Conservation (phyloP, 2,113 vertebrate species). For the Seriola dumerili region DNA sequence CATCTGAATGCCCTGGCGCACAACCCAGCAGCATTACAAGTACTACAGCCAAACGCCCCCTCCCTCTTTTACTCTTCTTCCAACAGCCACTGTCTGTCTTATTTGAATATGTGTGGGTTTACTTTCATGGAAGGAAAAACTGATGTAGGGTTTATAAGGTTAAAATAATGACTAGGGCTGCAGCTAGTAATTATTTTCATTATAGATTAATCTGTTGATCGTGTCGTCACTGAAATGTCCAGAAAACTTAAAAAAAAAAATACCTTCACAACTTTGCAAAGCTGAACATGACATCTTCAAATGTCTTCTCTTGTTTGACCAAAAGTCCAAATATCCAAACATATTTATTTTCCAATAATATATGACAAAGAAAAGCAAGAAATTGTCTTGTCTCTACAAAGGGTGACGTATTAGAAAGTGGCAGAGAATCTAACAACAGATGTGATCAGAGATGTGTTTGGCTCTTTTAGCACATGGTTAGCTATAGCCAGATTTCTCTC, state of each 20-base stretch:
- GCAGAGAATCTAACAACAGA: constrained; percentile 39
- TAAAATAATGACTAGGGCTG: background rate
- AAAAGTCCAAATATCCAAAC: too few species aligned
- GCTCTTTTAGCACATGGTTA: constrained; percentile 33
- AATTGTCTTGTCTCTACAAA: too few species aligned
- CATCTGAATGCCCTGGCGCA: constrained; percentile 25
- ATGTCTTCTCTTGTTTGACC: too few species aligned
- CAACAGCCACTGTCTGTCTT: constrained; percentile 33
- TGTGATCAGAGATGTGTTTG: constrained; percentile 22
- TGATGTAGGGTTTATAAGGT: background rate
- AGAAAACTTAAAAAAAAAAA: too few species aligned
- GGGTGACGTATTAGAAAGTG: background rate
- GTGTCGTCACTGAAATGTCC: too few species aligned
- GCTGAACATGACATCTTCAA: too few species aligned
- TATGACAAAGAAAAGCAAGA: too few species aligned
- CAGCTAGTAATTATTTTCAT: background rate
- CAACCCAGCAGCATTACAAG: background rate
- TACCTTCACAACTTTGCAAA: too few species aligned
- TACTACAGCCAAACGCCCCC: background rate
- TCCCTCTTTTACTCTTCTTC: constrained; percentile 13
- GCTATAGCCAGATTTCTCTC: constrained; percentile 39
- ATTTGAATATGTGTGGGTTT: constrained; percentile 44
- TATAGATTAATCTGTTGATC: too few species aligned
- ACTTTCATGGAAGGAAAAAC: constrained; percentile 39
- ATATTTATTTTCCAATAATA: too few species aligned